Percentiles rank a stretch among this genome's conserved stretches.
Evolutionary conservation across 2,797 vertebrate species (phyloP).

Genomic region (Arrhamphus sclerolepis): DNA sequence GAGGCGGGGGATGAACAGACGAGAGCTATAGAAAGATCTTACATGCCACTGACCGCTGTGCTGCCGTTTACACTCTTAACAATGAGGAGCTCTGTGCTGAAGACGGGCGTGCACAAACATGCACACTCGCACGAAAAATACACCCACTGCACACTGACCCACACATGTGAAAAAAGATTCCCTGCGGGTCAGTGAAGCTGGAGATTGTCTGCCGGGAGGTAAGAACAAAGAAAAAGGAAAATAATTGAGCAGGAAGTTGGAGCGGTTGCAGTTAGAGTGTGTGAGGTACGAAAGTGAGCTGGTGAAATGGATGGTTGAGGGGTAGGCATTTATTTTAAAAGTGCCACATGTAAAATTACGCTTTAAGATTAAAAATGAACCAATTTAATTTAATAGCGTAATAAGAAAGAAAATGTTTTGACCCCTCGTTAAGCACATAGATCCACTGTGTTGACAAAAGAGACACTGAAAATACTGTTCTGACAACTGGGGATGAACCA

Average conservation of each 20-base stretch:
- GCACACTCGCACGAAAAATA: conserved; percentile 20
- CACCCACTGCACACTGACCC: conserved; percentile 18
- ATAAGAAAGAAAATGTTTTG: no score
- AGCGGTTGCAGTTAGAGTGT: background rate
- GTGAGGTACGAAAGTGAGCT: background rate
- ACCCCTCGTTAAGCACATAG: no score
- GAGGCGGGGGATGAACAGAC: conserved; percentile 15
- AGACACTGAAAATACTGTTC: no score
- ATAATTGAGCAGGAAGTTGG: background rate
- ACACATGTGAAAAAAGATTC: background rate
- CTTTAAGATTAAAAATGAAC: background rate
- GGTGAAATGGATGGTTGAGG: background rate
- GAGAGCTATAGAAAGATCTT: conserved; percentile 50
- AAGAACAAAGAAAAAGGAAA: conserved; percentile 16
- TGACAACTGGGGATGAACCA: no score
- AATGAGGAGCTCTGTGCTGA: conserved; percentile 50
- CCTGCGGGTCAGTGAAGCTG: conserved; percentile 30
- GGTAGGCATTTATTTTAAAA: background rate
- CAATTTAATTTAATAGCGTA: no score
- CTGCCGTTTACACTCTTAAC: conserved; percentile 43
- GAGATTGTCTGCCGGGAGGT: conserved; percentile 26
- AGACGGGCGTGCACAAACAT: conserved; percentile 23
- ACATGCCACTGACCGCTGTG: conserved; percentile 33
- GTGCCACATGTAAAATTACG: background rate
- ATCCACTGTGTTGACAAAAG: no score